phyloP scores from a whole-genome alignment of 2,888 invertebrate genomes.

The Lordiphosa fenestrarum region DNA sequence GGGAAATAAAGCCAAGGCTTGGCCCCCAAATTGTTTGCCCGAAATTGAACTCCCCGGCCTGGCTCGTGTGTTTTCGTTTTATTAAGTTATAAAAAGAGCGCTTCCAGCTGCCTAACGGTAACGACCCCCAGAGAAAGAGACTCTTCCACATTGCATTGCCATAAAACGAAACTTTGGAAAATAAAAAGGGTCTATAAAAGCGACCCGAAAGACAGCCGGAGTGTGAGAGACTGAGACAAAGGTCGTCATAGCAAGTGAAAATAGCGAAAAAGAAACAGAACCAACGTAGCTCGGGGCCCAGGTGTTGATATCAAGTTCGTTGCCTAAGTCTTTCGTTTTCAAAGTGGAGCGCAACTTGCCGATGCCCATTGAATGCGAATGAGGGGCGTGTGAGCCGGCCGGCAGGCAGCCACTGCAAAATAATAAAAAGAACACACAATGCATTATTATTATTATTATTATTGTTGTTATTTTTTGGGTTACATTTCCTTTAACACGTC shows the following conservation, averaged over 20 bases:
- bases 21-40: slow-evolving; percentile 25
- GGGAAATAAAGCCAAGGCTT: slow-evolving; percentile 1
- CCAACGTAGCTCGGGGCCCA: slow-evolving; percentile 20
- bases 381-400: slow-evolving; percentile 66
- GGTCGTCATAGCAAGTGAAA: slow-evolving; percentile 68
- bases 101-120: slow-evolving; percentile 56
- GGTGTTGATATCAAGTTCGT: slow-evolving; percentile 72
- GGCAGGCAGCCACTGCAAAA: slow-evolving; percentile 47
- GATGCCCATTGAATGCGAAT: slow-evolving; percentile 61
- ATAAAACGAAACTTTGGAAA: slow-evolving; percentile 54
- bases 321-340: slow-evolving; percentile 67
- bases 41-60: slow-evolving; percentile 57
- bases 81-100: slow-evolving; percentile 65
- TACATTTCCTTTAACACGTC: slow-evolving; percentile 45
- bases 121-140: slow-evolving; percentile 8
- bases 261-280: slow-evolving; percentile 42
- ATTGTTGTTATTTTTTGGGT: slow-evolving; percentile 44
- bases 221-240: slow-evolving; percentile 27
- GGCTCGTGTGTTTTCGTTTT: slow-evolving; percentile 41
- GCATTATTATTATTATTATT: slow-evolving; percentile 13
- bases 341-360: slow-evolving; percentile 60
- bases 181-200: slow-evolving; percentile 16
- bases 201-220: slow-evolving; percentile 12
- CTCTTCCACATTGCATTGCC: slow-evolving; percentile 47
- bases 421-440: slow-evolving; percentile 21